Evolutionary conservation across 30 jellyfish, hydroid and myxozoan species (phyloP).

Genomic region (Turritopsis dohrnii): DNA sequence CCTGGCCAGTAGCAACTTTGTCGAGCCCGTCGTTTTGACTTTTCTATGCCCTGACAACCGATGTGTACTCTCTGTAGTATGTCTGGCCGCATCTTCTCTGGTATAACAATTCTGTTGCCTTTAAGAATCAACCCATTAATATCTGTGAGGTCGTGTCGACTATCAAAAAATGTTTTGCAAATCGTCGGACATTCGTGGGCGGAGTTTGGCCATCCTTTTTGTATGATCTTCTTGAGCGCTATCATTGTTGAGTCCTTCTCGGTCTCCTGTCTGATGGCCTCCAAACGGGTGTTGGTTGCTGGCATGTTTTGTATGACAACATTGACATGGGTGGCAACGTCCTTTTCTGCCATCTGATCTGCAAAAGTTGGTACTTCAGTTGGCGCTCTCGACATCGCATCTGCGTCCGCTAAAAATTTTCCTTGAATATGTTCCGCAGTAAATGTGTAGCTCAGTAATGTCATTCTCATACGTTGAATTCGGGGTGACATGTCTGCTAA

Average conservation of each 20-base stretch:
- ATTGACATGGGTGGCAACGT: background rate
- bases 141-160: background rate
- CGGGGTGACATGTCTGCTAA: slow-evolving; percentile 22
- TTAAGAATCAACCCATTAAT: background rate
- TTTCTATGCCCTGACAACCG: background rate
- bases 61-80: background rate
- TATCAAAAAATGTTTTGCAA: background rate
- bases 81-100: background rate
- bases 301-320: too few relatives aligned
- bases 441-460: background rate
- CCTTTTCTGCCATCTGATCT: background rate
- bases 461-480: slow-evolving; percentile 20
- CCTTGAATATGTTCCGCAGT: background rate
- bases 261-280: too few relatives aligned
- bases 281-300: background rate
- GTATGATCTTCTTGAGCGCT: background rate
- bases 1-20: too few relatives aligned
- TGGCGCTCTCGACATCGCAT: background rate
- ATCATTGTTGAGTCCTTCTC: background rate
- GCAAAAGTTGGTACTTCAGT: background rate
- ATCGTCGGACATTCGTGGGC: background rate
- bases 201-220: background rate
- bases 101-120: background rate
- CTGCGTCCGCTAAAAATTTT: background rate
- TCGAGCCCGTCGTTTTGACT: too few relatives aligned